Percentiles rank a stretch among this genome's conserved stretches.
Conservation (phyloP, 2,113 vertebrate species). For the Saimiri boliviensis region DNA sequence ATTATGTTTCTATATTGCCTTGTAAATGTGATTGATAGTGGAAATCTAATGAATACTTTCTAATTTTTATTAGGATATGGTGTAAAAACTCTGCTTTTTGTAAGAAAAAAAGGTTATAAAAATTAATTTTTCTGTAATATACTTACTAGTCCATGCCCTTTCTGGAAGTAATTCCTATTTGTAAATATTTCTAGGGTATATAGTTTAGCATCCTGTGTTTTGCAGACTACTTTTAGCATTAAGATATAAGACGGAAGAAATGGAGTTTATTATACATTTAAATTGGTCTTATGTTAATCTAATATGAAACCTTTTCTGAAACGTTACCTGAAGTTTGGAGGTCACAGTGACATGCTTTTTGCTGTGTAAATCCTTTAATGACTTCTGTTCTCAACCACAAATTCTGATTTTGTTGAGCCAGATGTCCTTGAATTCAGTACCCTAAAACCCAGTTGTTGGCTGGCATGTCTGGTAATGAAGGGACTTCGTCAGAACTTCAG, state of each 20-base stretch:
- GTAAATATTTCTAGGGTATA: not conserved
- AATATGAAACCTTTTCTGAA: not conserved
- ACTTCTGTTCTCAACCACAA: not conserved
- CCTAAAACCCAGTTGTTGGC: not conserved
- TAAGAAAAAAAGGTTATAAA: not conserved
- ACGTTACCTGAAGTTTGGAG: not conserved
- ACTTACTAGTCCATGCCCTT: not conserved
- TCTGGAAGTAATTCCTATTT: not conserved
- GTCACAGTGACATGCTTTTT: not conserved
- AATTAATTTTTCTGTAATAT: not conserved
- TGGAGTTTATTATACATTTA: conserved; percentile 5
- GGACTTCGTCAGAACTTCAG: not conserved
- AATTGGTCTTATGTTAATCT: not conserved
- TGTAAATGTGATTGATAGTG: not conserved
- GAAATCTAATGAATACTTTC: not conserved
- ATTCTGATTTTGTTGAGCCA: not conserved
- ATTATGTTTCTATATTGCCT: not conserved
- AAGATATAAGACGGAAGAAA: not conserved
- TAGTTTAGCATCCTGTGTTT: not conserved
- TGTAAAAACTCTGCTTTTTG: not conserved
- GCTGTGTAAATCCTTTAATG: not conserved
- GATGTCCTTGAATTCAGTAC: not conserved
- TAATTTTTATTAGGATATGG: not conserved
- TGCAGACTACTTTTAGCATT: not conserved
- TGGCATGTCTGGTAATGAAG: not conserved